A percentile compares a stretch with the other conserved stretches of the same genome.
Conservation (phyloP, 2,113 vertebrate genomes). For the Urocitellus parryii region DNA sequence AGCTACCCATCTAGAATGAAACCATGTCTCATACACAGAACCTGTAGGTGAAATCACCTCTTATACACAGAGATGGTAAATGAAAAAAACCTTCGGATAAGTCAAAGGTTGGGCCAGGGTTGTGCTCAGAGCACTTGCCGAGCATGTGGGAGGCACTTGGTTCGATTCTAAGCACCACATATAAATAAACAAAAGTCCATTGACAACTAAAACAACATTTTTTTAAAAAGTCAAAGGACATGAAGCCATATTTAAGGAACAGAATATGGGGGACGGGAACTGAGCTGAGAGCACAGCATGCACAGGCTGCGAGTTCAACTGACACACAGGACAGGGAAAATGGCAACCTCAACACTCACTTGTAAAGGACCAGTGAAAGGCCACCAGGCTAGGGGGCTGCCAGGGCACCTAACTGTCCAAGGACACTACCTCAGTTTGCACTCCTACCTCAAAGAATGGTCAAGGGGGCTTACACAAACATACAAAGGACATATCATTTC, state of each 20-base stretch:
- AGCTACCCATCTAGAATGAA: background rate
- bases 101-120: background rate
- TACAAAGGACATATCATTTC: background rate
- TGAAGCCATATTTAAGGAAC: background rate
- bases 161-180: too few relatives aligned
- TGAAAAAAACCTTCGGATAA: background rate
- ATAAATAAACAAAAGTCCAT: too few relatives aligned
- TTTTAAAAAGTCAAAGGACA: background rate
- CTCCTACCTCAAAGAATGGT: background rate
- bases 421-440: background rate
- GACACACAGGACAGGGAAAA: background rate
- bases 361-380: background rate
- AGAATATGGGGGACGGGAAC: background rate
- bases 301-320: background rate
- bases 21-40: background rate
- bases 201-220: too few relatives aligned
- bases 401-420: background rate
- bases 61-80: background rate
- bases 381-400: too few relatives aligned
- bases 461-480: background rate
- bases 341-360: background rate
- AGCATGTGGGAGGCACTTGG: too few relatives aligned
- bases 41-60: background rate
- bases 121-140: too few relatives aligned
- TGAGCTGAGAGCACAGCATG: background rate